Evolutionary conservation across 2,888 invertebrate genomes (phyloP), one percentile per base, ranked within the genome.

Genomic region (Tetrapedia diversipes): DNA sequence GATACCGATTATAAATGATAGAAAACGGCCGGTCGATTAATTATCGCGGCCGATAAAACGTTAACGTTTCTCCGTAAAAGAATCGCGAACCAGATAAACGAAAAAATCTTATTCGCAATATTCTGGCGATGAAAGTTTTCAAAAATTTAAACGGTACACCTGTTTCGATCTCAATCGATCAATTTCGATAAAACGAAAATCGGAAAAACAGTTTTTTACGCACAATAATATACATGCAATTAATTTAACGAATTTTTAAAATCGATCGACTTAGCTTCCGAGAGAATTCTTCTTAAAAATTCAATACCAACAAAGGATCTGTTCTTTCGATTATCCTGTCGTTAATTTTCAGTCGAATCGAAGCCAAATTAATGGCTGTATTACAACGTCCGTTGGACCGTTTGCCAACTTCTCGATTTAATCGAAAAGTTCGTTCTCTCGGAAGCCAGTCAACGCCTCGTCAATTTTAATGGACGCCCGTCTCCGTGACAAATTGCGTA

Each of bases 401-500:
- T 53, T 63, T 27, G 29, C 37, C 24, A 63, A 64, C 43, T 59
- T 57, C 19, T 43, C 11, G 24, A 37, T 66, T 66, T 66, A 66
- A 76, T 76, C 63, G 67, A 67, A 63, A 63, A 67, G 76, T 57
- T 67, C 34, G 53, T 63, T 45, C 45, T 43, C 53, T 41, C 14
- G 27, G 7, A 54, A 56, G 63, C 14, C 69, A 63, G 54, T 54
- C 64, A 34, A 67, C 74, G 66, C 43, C 57, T 41, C 76, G 74
- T 63, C 76, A 54, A 74, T 74, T 67, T 67, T 74, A 76, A 74
- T 63, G 57, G 57, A 56, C 60, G 32, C 37, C 19, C 41, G 32
- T 19, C 34, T 24, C 47, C 49, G 49, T 75, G 75, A 75, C 64
- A 75, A 75, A 75, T 75, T 60, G 64, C 64, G 63, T 54, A 69